phyloP scores from a whole-genome alignment of 2,113 vertebrate genomes.

The Xenopus borealis region DNA sequence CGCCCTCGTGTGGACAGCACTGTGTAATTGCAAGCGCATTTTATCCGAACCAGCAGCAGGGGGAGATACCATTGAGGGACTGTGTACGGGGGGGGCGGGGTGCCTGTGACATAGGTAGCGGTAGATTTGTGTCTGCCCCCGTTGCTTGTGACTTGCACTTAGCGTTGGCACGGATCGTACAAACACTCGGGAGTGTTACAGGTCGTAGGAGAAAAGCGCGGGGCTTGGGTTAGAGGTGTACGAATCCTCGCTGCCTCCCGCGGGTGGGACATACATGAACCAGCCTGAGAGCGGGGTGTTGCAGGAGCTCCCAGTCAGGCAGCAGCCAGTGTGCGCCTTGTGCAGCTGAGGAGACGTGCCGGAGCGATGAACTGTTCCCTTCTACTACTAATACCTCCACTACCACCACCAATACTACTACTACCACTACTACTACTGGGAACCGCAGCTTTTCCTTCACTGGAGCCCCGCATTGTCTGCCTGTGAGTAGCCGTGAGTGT shows the following conservation, averaged over 20 bases:
- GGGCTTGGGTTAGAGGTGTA: neutral
- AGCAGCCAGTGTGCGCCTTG: conserved; percentile 31
- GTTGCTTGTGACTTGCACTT: neutral
- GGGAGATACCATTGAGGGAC: conserved; percentile 20
- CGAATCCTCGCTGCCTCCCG: neutral
- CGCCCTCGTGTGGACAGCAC: conserved; percentile 12
- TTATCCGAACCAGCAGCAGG: conserved; percentile 9
- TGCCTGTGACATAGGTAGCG: neutral
- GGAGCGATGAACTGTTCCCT: conserved; percentile 6
- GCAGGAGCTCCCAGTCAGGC: conserved; percentile 34
- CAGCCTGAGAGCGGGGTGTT: conserved; percentile 16
- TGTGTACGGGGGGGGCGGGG: neutral
- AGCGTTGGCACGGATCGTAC: too few species aligned
- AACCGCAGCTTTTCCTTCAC: neutral
- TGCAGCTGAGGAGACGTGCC: conserved; percentile 19
- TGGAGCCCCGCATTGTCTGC: neutral
- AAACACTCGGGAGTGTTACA: too few species aligned
- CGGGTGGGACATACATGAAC: neutral
- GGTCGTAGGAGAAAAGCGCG: too few species aligned
- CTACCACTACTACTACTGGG: neutral
- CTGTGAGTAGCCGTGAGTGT: conserved; percentile 24
- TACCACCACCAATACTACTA: too few species aligned
- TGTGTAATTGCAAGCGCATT: conserved; percentile 5
- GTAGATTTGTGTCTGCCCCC: neutral
- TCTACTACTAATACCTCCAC: too few species aligned